Evolutionary conservation across 2,888 invertebrate genomes (phyloP).

Genomic region (Scaptodrosophila latifasciaeformis): DNA sequence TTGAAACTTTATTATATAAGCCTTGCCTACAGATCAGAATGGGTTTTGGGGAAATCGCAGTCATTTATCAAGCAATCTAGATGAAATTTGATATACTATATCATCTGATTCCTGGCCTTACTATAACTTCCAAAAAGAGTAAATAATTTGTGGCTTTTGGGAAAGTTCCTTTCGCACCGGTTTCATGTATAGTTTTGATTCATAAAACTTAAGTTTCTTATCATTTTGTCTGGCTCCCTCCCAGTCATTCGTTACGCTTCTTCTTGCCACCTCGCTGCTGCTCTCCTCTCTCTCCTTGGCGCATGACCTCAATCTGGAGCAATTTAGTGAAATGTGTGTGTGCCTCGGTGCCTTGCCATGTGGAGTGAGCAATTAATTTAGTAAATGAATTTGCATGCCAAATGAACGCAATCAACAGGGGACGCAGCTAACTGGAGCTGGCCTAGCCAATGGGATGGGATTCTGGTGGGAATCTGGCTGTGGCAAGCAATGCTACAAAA

Average conservation of each 20-base stretch:
- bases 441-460: background rate
- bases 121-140: no score
- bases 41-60: no score
- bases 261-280: slow-evolving; percentile 24
- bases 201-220: slow-evolving; percentile 8
- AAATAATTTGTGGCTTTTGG: no score
- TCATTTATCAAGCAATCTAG: no score
- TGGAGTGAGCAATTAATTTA: slow-evolving; percentile 65
- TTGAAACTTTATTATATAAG: no score
- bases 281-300: no score
- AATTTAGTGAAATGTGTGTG: slow-evolving; percentile 41
- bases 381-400: slow-evolving; percentile 67
- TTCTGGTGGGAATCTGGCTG: background rate
- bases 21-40: no score
- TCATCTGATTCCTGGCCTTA: no score
- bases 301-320: slow-evolving; percentile 31
- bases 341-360: slow-evolving; percentile 1
- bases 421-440: slow-evolving; percentile 1
- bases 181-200: no score
- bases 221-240: slow-evolving; percentile 16
- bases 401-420: slow-evolving; percentile 47
- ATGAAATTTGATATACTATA: no score
- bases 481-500: slow-evolving; percentile 8
- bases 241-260: slow-evolving; percentile 10
- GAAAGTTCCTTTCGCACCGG: no score